phyloP scores from a whole-genome alignment of 2,113 vertebrate species.

The Plecturocebus donacophilus region DNA sequence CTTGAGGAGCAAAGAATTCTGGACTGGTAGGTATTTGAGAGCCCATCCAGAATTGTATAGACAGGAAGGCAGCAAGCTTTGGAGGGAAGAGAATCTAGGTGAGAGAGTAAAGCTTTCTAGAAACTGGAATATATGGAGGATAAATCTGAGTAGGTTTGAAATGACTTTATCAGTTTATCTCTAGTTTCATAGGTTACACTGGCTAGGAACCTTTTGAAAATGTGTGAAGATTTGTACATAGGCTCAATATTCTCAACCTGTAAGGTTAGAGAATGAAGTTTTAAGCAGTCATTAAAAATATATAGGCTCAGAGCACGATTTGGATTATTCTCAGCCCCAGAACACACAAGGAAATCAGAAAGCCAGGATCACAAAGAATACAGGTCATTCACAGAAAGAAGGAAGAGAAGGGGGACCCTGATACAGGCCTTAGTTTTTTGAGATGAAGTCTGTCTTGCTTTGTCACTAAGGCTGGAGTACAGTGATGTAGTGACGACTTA shows the following conservation, averaged over 20 bases:
- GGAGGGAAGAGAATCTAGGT: not conserved
- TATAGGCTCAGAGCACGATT: not conserved
- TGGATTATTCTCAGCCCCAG: not conserved
- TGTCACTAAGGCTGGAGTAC: no score
- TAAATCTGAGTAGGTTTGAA: slow-evolving; percentile 44
- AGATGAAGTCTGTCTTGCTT: no score
- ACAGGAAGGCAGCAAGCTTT: not conserved
- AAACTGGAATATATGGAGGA: not conserved
- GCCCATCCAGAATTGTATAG: not conserved
- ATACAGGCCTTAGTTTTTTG: not conserved
- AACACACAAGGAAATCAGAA: not conserved
- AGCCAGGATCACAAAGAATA: not conserved
- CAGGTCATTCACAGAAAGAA: not conserved
- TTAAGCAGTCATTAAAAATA: slow-evolving; percentile 26
- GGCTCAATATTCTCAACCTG: not conserved
- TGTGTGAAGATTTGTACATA: not conserved
- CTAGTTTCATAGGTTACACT: not conserved
- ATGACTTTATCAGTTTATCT: slow-evolving; percentile 20
- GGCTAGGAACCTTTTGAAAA: not conserved
- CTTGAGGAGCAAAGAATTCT: slow-evolving; percentile 89
- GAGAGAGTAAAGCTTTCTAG: not conserved
- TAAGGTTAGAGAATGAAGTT: not conserved
- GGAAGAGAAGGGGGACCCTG: no score
- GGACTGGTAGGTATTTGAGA: slow-evolving; percentile 90
- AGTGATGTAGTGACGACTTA: no score